Conservation (phyloP, 2,113 vertebrate genomes). For the Galeopterus variegatus region DNA sequence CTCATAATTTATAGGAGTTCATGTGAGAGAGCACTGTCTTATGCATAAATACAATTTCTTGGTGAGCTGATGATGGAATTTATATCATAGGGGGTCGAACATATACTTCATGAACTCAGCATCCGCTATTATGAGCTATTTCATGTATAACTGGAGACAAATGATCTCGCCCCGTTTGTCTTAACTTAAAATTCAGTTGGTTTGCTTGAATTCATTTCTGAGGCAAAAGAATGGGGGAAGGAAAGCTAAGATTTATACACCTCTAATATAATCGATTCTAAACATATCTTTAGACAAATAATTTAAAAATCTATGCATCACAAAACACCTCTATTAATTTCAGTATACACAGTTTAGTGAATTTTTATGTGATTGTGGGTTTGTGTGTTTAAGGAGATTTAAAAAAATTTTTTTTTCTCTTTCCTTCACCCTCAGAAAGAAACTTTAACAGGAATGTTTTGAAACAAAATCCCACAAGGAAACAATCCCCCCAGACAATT, state of each 20-base stretch:
- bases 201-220: slow-evolving; percentile 87
- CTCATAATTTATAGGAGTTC: slow-evolving; percentile 89
- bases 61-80: slow-evolving; percentile 86
- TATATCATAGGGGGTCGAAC: slow-evolving; percentile 88
- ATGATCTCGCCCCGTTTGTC: slow-evolving; percentile 88
- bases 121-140: slow-evolving; percentile 88
- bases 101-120: slow-evolving; percentile 89
- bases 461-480: slow-evolving; percentile 91
- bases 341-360: slow-evolving; percentile 80
- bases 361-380: slow-evolving; percentile 83
- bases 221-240: slow-evolving; percentile 74
- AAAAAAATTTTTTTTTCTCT: slow-evolving; percentile 66
- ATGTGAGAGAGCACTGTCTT: slow-evolving; percentile 86
- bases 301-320: slow-evolving; percentile 87
- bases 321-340: slow-evolving; percentile 89
- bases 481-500: slow-evolving; percentile 89
- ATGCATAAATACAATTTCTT: slow-evolving; percentile 88
- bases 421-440: slow-evolving; percentile 78
- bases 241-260: slow-evolving; percentile 85
- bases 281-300: slow-evolving; percentile 89
- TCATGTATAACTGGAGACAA: slow-evolving; percentile 90
- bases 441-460: slow-evolving; percentile 88
- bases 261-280: slow-evolving; percentile 89
- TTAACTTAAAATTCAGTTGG: slow-evolving; percentile 89
- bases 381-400: slow-evolving; percentile 72